A percentile compares a stretch with the other conserved stretches of the same genome.
Conservation (phyloP, 2,113 vertebrate genomes). For the Tor tambroides region DNA sequence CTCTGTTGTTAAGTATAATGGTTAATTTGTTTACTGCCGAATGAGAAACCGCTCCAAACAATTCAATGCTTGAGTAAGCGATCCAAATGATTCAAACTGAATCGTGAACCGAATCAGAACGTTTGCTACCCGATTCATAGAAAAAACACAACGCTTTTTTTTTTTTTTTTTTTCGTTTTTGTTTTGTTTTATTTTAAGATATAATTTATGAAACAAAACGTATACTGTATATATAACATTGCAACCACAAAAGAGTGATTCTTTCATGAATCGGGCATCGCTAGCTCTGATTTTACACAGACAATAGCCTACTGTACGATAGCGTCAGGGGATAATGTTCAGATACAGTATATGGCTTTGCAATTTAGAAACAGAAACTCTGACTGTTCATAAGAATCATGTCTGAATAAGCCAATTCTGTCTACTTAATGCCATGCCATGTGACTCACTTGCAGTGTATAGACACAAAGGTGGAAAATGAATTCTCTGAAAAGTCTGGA, state of each 20-base stretch:
- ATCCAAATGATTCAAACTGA: not conserved
- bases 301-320: too few relatives aligned
- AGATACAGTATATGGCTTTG: not conserved
- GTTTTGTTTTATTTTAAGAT: too few relatives aligned
- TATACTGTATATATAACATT: too few relatives aligned
- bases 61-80: not conserved
- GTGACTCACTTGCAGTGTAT: not conserved
- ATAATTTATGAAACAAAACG: too few relatives aligned
- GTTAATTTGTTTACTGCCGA: not conserved
- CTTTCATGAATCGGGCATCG: too few relatives aligned
- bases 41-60: not conserved
- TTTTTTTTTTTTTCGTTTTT: too few relatives aligned
- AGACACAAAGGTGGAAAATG: not conserved
- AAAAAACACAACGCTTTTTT: too few relatives aligned
- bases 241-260: too few relatives aligned
- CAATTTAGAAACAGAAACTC: not conserved
- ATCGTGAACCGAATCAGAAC: not conserved
- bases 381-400: not conserved
- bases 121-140: too few relatives aligned
- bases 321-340: too few relatives aligned
- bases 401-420: conserved; percentile 10
- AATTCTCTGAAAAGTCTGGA: not conserved
- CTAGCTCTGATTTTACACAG: too few relatives aligned
- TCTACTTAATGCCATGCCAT: not conserved
- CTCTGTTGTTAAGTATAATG: not conserved